phyloP scores from a whole-genome alignment of 1,140 invertebrate species.

The Battus philenor region DNA sequence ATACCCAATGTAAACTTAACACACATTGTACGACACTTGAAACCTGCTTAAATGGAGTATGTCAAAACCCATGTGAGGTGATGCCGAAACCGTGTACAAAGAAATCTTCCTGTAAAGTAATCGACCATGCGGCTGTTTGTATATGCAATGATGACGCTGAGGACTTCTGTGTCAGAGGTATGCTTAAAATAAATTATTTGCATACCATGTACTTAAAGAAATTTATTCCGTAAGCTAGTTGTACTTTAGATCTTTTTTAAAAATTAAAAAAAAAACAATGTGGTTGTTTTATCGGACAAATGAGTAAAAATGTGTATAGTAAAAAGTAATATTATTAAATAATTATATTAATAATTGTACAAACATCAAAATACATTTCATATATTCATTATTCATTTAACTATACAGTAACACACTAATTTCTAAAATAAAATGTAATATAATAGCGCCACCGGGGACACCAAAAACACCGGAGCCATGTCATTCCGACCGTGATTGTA shows the following conservation, averaged over 20 bases:
- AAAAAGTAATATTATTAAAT: constrained; percentile 11
- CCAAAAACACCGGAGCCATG: constrained; percentile 82
- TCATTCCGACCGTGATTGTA: constrained; percentile 84
- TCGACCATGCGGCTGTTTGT: constrained; percentile 83
- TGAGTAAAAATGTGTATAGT: constrained; percentile 31
- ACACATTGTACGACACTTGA: constrained; percentile 81
- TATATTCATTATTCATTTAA: constrained; percentile 49
- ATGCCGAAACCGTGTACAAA: constrained; percentile 80
- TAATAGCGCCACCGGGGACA: constrained; percentile 80
- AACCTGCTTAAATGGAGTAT: constrained; percentile 82
- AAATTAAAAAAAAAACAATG: constrained; percentile 16
- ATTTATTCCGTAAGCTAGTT: too few species aligned
- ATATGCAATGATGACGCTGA: constrained; percentile 75
- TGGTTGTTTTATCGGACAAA: constrained; percentile 69
- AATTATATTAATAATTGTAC: too few species aligned
- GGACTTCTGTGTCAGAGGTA: constrained; percentile 73
- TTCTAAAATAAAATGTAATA: constrained; percentile 66
- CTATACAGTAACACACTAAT: constrained; percentile 60
- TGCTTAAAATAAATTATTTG: constrained; percentile 41
- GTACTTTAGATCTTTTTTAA: constrained; percentile 5
- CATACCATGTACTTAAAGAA: constrained; percentile 25
- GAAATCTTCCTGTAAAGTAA: constrained; percentile 81
- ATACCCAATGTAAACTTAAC: constrained; percentile 77
- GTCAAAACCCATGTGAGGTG: constrained; percentile 83
- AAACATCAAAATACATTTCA: constrained; percentile 12